Base-by-base conservation (phyloP, 2,113 vertebrate genomes). In the Nycticorax nycticorax region DNA sequence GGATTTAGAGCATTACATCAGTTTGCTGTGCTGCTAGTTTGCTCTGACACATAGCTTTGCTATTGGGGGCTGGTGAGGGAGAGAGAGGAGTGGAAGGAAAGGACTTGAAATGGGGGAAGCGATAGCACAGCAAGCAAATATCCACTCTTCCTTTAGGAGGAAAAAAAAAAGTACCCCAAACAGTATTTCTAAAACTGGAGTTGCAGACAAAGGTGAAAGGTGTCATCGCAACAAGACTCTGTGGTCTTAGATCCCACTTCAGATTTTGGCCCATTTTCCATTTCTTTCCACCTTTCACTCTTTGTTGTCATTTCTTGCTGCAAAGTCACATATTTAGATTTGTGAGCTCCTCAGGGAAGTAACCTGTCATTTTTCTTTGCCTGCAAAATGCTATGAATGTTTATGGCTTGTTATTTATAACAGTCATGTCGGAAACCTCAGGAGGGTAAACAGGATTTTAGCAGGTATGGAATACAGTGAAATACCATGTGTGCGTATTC, bases 1-100 rank as follows among this genome's bases (percentile, higher is more conserved):
- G 96, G 94, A 96, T 96, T 97, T 96, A 89, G 86, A 95, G 91
- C 89, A 62, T 86, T 43, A 6, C 83, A 73, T 56, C 37, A 41
- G 76, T 93, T 68, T 85, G 94, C 75, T 78, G 28, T 30, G 57
- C 66, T 84, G 60, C 47, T 80, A 8, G 56, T 89, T 79, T 3
- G 3, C 75, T 73, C 72, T 3, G 5, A 87, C 64, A 33, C 1
- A 5, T 7, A 33, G 82, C 62, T 94, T 60, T 62, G 74, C 69
- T 81, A 3, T 12, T 43, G 71, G 88, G 81, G 56, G 78, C 63
- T 88, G 72, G 41, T 8, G 41, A 27, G 24, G 18, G n/a, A n/a
- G n/a, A 16, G 56, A 57, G 37, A 15, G 39, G 35, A n/a, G 24
- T 45, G 48, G 53, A 89, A 71, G 71, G 80, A 60, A 85, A 82